Conservation (phyloP, 1,140 invertebrate genomes). For the Euwallacea fornicatus region DNA sequence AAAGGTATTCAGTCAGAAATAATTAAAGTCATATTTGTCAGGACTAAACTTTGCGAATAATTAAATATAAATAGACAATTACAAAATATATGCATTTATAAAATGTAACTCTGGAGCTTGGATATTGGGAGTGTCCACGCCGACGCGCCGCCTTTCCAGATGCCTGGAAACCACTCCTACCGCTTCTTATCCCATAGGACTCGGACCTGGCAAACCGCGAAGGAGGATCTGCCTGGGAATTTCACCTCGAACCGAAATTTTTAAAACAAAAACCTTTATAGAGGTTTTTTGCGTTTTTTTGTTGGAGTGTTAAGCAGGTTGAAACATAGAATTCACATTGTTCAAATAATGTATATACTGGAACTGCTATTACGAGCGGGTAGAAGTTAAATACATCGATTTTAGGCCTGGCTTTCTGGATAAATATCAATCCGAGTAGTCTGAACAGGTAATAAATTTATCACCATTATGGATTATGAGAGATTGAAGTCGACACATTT, state of each 20-base stretch:
- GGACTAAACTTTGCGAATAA: slow-evolving; percentile 7
- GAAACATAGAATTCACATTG: too few relatives aligned
- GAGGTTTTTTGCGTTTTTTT: too few relatives aligned
- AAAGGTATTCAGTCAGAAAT: slow-evolving; percentile 11
- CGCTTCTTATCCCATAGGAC: slow-evolving; percentile 36
- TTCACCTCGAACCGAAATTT: neutral
- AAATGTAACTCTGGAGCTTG: slow-evolving; percentile 19
- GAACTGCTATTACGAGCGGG: too few relatives aligned
- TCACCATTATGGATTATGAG: too few relatives aligned
- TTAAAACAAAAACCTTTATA: too few relatives aligned
- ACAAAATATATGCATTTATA: slow-evolving; percentile 30
- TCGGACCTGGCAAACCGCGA: slow-evolving; percentile 37
- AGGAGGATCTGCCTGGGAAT: slow-evolving; percentile 26
- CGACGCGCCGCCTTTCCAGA: slow-evolving; percentile 33
- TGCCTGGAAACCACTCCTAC: slow-evolving; percentile 36
- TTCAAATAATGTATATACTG: too few relatives aligned
- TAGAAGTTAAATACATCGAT: too few relatives aligned
- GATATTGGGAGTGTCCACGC: slow-evolving; percentile 28
- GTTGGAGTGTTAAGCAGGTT: too few relatives aligned
- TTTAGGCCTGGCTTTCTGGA: too few relatives aligned
- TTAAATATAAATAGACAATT: slow-evolving; percentile 30
- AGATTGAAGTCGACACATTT: too few relatives aligned
- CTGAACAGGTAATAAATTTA: too few relatives aligned
- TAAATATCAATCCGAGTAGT: too few relatives aligned
- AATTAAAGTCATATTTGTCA: slow-evolving; percentile 11